A percentile compares a stretch with the other conserved stretches of the same genome.
phyloP scores from a whole-genome alignment of 2,888 invertebrate genomes.

The Hedya salicella region DNA sequence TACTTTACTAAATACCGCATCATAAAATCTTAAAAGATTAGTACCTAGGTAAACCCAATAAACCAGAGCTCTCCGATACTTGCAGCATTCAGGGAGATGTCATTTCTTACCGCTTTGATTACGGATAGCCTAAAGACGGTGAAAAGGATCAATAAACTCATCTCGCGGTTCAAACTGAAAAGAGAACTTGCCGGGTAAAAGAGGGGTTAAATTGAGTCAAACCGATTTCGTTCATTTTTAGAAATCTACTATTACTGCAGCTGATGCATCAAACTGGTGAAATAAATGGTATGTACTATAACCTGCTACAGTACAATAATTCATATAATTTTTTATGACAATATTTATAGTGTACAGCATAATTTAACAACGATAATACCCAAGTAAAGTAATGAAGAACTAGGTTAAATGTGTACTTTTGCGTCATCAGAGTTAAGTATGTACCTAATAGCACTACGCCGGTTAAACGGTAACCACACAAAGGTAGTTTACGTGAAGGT shows the following conservation, averaged over 20 bases:
- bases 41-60: not conserved
- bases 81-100: constrained; percentile 26
- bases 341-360: too few species aligned
- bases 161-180: constrained; percentile 6
- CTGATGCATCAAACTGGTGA: too few species aligned
- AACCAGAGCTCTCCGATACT: constrained; percentile 1
- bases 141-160: constrained; percentile 18
- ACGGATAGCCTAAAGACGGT: constrained; percentile 16
- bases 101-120: constrained; percentile 6
- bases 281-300: too few species aligned
- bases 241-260: too few species aligned
- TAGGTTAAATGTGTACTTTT: constrained; percentile 13
- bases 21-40: too few species aligned
- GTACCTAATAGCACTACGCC: constrained; percentile 1
- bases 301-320: too few species aligned
- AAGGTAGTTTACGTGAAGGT: constrained; percentile 13
- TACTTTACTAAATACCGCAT: too few species aligned
- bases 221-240: not conserved
- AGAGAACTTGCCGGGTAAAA: not conserved
- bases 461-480: constrained; percentile 19
- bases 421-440: not conserved
- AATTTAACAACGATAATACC: not conserved
- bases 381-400: not conserved
- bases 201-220: not conserved
- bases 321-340: too few species aligned